A percentile compares a stretch with the other conserved stretches of the same genome.
These are phyloP conservation scores for Ptychodera flava DNA, from an alignment of 35 echinoderm and acorn worm genomes.

Conservation along the genomic window DNA sequence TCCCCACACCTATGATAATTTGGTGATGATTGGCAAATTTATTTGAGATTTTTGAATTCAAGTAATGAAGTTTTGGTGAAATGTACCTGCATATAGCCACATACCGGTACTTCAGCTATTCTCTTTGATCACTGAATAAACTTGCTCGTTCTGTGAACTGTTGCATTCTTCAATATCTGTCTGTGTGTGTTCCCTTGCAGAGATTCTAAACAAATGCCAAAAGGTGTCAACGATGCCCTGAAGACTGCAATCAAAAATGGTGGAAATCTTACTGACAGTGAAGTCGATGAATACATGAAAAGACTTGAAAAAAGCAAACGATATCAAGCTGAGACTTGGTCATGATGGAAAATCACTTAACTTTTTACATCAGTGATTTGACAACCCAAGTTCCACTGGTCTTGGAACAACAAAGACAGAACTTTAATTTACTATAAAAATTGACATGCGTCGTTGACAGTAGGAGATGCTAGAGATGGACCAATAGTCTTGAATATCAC, in stretches of 20 bases:
- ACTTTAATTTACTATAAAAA: too few relatives aligned
- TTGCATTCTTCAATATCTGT: neutral
- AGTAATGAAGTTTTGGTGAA: neutral
- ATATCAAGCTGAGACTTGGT: slow-evolving; percentile 88
- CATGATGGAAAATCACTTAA: slow-evolving; percentile 46
- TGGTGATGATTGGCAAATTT: neutral
- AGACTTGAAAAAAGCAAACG: slow-evolving; percentile 51
- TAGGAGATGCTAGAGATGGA: too few relatives aligned
- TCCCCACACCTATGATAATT: too few relatives aligned
- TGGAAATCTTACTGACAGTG: slow-evolving; percentile 39
- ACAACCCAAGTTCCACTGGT: too few relatives aligned
- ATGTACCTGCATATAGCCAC: neutral
- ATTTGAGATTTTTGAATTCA: neutral
- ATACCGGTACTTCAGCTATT: neutral
- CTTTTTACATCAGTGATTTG: too few relatives aligned
- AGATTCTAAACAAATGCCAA: slow-evolving; percentile 94
- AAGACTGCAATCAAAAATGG: slow-evolving; percentile 32
- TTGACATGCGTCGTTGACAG: too few relatives aligned
- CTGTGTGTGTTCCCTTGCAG: slow-evolving; percentile 28
- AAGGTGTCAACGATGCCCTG: slow-evolving; percentile 61
- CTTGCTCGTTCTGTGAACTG: neutral
- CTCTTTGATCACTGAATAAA: neutral
- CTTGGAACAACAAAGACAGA: too few relatives aligned
- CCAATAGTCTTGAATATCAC: too few relatives aligned
- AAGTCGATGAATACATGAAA: slow-evolving; percentile 42